Base-by-base conservation (phyloP, 2,888 invertebrate genomes). In the Hirtodrosophila histrioides region DNA sequence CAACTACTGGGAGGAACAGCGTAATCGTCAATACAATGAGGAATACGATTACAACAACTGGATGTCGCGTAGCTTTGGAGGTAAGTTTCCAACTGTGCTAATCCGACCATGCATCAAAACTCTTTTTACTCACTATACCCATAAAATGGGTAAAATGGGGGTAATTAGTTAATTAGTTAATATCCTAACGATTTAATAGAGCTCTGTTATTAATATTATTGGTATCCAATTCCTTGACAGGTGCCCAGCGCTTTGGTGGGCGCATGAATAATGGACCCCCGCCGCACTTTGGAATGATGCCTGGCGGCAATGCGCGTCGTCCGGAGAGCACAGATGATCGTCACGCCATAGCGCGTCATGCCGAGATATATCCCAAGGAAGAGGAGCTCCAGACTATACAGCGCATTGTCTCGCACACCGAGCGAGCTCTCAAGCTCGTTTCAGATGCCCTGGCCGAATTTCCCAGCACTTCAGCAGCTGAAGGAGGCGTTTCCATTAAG, bases 311-410 rank as follows among this genome's bases (percentile, higher is more conserved):
- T 54, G 84, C 89, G 29, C 94, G 98, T 23, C 94, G 97, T 49
- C 96, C 96, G 0, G 98, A 98, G 92, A 96, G 97, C n/a, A 95
- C 95, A 12, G 99, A 99, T 92, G 99, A 99, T 92, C 95, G 98
- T 8, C 98, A 99, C 92, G 97, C 99, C 61, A 94, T 97, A 91
- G 95, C 97, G 50, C 96, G 97, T 86, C 99, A 99, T 92, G 95
- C 96, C 0, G 96, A 96, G 72, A 97, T 99, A 84, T 98, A 98
- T 93, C 99, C 99, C 0, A 94, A 95, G 87, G 98, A 98, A 92
- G 95, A 95, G 81, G 97, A 98, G 92, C 92, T 97, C 72, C 95
- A 96, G 91, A 94, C 95, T 57, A 97, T 99, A 62, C 98, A 99
- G 92, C 95, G 96, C 86, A 96, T 97, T 76, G 98, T 99, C 10